These are phyloP conservation scores for Bryconaethiops microstoma DNA, from an alignment of 2,797 vertebrate genomes.

Conservation along the genomic window DNA sequence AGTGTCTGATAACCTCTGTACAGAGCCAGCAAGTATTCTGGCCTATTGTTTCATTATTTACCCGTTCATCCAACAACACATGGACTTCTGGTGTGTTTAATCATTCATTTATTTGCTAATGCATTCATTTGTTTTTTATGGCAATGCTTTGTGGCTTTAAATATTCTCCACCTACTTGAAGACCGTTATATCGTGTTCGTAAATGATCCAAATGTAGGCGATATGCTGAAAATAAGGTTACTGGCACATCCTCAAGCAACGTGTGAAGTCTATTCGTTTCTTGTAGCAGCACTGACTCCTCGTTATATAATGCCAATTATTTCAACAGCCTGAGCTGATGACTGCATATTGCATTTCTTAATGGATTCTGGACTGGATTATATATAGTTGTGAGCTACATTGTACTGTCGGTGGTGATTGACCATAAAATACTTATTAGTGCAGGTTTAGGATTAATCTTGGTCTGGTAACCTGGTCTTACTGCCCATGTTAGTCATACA, in stretches of 20 bases:
- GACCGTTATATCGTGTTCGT: neutral
- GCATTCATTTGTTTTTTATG: neutral
- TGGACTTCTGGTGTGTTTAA: neutral
- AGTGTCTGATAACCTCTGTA: conserved; percentile 39
- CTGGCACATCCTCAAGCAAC: neutral
- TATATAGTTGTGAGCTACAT: neutral
- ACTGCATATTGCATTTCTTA: neutral
- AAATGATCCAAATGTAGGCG: neutral
- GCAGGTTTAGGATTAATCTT: neutral
- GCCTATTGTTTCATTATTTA: neutral
- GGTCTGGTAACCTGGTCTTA: neutral
- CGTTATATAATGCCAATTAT: neutral
- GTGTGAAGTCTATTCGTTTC: neutral
- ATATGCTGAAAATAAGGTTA: neutral
- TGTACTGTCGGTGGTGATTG: neutral
- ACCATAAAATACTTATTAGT: neutral
- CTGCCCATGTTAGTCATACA: neutral
- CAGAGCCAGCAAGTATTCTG: conserved; percentile 26
- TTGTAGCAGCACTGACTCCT: neutral
- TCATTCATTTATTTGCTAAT: conserved; percentile 12
- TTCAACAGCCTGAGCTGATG: neutral
- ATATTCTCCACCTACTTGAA: neutral
- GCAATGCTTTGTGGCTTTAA: neutral
- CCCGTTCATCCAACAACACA: conserved; percentile 14
- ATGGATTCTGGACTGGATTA: neutral